Percentiles rank a stretch among this genome's conserved stretches.
These are phyloP conservation scores for Venusia cambrica DNA, from an alignment of 2,888 invertebrate species.

Conservation along the genomic window DNA sequence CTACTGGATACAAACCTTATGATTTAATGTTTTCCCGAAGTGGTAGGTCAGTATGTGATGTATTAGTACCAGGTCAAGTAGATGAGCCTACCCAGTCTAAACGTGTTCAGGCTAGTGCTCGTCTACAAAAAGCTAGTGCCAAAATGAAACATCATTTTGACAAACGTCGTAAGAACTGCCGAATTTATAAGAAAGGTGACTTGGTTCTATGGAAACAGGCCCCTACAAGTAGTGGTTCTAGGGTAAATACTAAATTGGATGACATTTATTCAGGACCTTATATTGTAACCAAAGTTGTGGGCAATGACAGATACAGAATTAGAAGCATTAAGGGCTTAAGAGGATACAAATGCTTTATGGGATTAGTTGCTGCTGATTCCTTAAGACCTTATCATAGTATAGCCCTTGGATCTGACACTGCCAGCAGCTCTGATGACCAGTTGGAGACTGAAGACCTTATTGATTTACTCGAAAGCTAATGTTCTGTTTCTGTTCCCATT, in stretches of 20 bases:
- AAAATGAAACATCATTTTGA: conserved; percentile 4
- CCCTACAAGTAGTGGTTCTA: conserved; percentile 1
- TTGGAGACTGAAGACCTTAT: conserved; percentile 22
- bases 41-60: conserved; percentile 1
- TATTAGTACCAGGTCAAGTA: not conserved
- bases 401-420: conserved; percentile 27
- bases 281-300: conserved; percentile 25
- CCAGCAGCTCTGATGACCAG: conserved; percentile 32
- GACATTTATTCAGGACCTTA: conserved; percentile 34
- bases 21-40: conserved; percentile 29
- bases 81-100: not conserved
- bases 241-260: conserved; percentile 18
- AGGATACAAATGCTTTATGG: conserved; percentile 9
- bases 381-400: conserved; percentile 24
- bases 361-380: conserved; percentile 30
- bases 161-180: conserved; percentile 1
- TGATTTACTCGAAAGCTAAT: too few relatives aligned
- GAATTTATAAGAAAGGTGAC: conserved; percentile 4
- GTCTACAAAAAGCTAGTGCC: conserved; percentile 2
- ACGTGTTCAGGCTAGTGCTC: conserved; percentile 2
- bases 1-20: conserved; percentile 25
- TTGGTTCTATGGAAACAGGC: conserved; percentile 7
- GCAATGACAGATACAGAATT: conserved; percentile 35
- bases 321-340: conserved; percentile 31
- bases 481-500: too few relatives aligned